Conservation (phyloP, 2,797 vertebrate genomes). For the Poeciliopsis turneri region DNA sequence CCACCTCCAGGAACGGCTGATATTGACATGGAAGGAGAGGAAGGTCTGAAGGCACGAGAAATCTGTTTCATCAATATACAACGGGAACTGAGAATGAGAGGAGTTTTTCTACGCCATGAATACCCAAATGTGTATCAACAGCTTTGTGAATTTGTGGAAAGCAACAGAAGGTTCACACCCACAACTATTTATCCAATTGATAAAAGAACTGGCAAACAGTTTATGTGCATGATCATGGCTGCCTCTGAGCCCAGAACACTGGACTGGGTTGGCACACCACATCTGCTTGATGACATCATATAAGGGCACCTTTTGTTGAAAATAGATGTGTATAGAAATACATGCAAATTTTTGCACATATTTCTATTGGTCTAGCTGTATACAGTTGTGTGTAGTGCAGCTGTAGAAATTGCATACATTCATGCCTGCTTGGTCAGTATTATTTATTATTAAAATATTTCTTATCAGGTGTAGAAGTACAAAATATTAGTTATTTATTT, state of each 20-base stretch:
- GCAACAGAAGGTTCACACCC: slow-evolving; percentile 94
- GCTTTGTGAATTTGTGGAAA: slow-evolving; percentile 97
- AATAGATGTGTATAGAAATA: slow-evolving; percentile 76
- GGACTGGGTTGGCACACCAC: slow-evolving; percentile 97
- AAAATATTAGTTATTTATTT: slow-evolving; percentile 65
- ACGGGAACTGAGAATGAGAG: slow-evolving; percentile 93
- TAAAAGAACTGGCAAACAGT: slow-evolving; percentile 97
- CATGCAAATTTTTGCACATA: slow-evolving; percentile 80
- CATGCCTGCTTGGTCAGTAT: slow-evolving; percentile 74
- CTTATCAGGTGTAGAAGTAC: slow-evolving; percentile 67
- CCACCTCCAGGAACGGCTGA: slow-evolving; percentile 94
- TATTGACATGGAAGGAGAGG: slow-evolving; percentile 94
- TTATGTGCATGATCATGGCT: slow-evolving; percentile 99
- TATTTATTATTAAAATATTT: slow-evolving; percentile 75
- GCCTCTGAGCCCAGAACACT: slow-evolving; percentile 96
- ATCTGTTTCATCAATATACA: slow-evolving; percentile 98
- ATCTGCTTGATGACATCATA: slow-evolving; percentile 97
- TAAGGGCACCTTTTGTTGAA: slow-evolving; percentile 81
- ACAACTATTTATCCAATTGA: slow-evolving; percentile 98
- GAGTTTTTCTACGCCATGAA: slow-evolving; percentile 95
- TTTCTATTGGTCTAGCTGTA: slow-evolving; percentile 76
- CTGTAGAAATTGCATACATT: slow-evolving; percentile 70
- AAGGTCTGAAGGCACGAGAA: slow-evolving; percentile 92
- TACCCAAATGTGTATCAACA: slow-evolving; percentile 94
- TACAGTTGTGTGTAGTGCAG: slow-evolving; percentile 78